These are phyloP conservation scores for Ennomos erosarius DNA, from an alignment of 2,888 invertebrate genomes.

Conservation along the genomic window DNA sequence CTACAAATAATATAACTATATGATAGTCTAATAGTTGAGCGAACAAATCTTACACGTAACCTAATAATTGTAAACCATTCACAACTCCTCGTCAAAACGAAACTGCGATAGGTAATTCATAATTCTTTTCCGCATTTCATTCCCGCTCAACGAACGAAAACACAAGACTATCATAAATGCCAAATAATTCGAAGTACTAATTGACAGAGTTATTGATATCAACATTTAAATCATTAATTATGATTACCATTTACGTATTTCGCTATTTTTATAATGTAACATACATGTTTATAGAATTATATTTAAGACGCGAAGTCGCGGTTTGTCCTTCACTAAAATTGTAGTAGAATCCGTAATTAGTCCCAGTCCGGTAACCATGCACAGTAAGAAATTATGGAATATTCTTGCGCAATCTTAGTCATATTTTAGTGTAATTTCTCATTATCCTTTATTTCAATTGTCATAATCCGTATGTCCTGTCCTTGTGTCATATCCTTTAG, in stretches of 20 bases:
- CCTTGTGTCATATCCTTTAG: constrained; percentile 6
- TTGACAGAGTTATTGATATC: constrained; percentile 48
- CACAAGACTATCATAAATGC: constrained; percentile 34
- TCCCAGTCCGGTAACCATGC: neutral
- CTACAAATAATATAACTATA: constrained; percentile 21
- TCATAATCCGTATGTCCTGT: constrained; percentile 1
- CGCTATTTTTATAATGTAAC: constrained; percentile 17
- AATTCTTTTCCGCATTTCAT: neutral
- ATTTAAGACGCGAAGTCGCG: constrained; percentile 9
- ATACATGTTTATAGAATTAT: constrained; percentile 4
- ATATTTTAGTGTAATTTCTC: neutral
- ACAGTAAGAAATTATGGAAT: neutral
- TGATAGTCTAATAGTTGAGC: constrained; percentile 26
- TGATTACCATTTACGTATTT: constrained; percentile 47
- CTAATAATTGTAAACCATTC: constrained; percentile 1
- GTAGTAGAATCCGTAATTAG: constrained; percentile 1
- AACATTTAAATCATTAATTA: constrained; percentile 42
- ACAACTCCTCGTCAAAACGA: constrained; percentile 10
- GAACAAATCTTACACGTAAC: constrained; percentile 6
- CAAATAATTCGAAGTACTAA: constrained; percentile 52
- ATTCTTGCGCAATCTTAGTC: neutral
- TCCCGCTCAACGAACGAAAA: constrained; percentile 21
- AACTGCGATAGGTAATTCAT: constrained; percentile 7
- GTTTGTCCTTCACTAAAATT: constrained; percentile 13
- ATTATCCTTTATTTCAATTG: neutral